Evolutionary conservation across 2,888 invertebrate species (phyloP), one percentile per base, ranked within the genome.

Genomic region (Tipula helvola): DNA sequence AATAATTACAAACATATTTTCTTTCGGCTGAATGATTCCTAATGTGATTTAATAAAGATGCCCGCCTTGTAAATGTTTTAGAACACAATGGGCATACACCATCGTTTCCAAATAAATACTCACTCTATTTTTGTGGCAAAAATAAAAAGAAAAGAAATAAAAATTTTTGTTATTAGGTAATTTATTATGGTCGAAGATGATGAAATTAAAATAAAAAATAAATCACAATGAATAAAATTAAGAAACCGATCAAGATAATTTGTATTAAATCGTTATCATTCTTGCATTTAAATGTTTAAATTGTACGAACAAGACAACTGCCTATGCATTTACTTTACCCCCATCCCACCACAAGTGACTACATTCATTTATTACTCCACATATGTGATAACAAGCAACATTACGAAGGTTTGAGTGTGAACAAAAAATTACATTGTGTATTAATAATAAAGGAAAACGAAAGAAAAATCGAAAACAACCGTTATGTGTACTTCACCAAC

Each of bases 21-120:
- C 91, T 90, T 88, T 92, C 92, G 71, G 91, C 91, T 85, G 92
- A 91, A 89, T 92, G 92, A 89, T 92, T 92, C 87, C 92, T 90
- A 89, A 92, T 91, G 89, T 92, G 92, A 88, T 92, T 92, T 89
- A 91, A 89, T 87, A 92, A 89, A 87, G 92, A 92, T 87, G 91
- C 91, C 89, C 91, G 91, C 42, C 92, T 89, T 87, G 92, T 91
- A 89, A 92, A 92, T 86, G 91, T 91, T 89, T 92, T 92, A 88
- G 91, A 91, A 89, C 92, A 92, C 86, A 92, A 89, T 87, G 91
- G 91, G 89, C 92, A 92, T 18, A 91, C 90, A 88, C 91, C 91
- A 89, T 92, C 91, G 89, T 92, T 92, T 88, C 91, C 91, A 88
- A 91, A 91, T 88, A 92, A 89, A 87, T 91, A 89, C 89, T 92